A percentile compares a stretch with the other conserved stretches of the same genome.
These are phyloP conservation scores for Eurytoma adleriae DNA, from an alignment of 2,888 invertebrate species.

Conservation along the genomic window DNA sequence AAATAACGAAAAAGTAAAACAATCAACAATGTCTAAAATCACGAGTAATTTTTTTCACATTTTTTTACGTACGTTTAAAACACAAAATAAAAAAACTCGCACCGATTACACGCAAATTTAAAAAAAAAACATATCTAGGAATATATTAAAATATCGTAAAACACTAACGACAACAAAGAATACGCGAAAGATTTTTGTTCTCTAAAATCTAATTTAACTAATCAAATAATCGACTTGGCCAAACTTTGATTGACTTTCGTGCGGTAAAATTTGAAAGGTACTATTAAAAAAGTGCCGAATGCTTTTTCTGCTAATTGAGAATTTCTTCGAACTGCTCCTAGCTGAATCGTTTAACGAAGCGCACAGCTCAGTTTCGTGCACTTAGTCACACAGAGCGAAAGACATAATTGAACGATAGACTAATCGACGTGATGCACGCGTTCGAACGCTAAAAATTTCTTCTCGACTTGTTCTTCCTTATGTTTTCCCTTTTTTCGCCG, in stretches of 20 bases:
- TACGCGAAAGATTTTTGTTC: conserved; percentile 14
- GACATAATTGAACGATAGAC: neutral
- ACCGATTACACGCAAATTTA: conserved; percentile 11
- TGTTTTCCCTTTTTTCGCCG: conserved; percentile 2
- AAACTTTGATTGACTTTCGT: neutral
- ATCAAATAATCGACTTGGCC: conserved; percentile 7
- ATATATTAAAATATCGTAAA: conserved; percentile 37
- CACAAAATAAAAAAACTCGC: conserved; percentile 9
- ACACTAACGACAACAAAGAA: conserved; percentile 31
- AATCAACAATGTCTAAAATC: conserved; percentile 9
- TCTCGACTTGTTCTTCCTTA: neutral
- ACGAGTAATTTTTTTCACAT: conserved; percentile 22
- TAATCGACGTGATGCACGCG: neutral
- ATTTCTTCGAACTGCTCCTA: neutral
- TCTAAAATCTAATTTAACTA: conserved; percentile 13
- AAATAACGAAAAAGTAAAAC: conserved; percentile 23
- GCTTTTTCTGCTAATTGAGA: neutral
- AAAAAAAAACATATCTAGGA: conserved; percentile 36
- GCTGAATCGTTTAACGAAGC: neutral
- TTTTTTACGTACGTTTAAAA: conserved; percentile 11
- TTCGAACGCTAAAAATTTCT: neutral
- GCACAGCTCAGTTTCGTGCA: neutral
- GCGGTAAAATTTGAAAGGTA: neutral
- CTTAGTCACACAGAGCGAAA: neutral
- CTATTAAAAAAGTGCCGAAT: neutral